Evolutionary conservation across 2,113 vertebrate species (phyloP), one percentile per base, ranked within the genome.

Genomic region (Bufo bufo): DNA sequence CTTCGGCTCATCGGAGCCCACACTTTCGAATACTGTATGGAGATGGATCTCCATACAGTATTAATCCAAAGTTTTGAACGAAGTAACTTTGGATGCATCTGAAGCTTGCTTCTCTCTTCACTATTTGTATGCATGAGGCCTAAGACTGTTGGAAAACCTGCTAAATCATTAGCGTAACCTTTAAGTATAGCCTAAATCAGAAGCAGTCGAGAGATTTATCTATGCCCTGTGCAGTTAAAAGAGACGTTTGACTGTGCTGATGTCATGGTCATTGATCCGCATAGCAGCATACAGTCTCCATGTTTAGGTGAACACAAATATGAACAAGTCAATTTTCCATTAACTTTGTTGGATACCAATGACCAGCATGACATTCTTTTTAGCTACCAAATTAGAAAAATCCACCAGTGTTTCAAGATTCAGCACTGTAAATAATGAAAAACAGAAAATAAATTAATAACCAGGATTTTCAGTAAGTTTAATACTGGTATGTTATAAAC

Each of bases 271-370:
- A 75, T 49, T 75, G 45, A 75, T 75, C 47, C 72, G 13, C 71
- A 74, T 74, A 74, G 71, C 71, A 74, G 71, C 71, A 74, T 6
- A 17, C 14, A 17, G 33, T 74, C 43, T 75, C 72, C 72, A 74
- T 49, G 16, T 74, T 47, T 10, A 50, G 47, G 14, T 19, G 20
- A 14, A 10, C 47, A 20, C 47, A 10, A 75, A 49, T 20, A 50
- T 20, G 19, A 75, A 75, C 45, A 50, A 20, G 45, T 75, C 45
- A 43, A 8, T 74, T 74, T 45, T 74, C 43, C 43, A 74, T 45
- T 74, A 74, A 74, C 71, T 74, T 74, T 74, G 71, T 47, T 74
- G 43, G 47, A 75, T 10, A 50, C 47, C 47, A 75, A 20, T 47
- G 20, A 50, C 45, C 2, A 17, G 47, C 14, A 50, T 75, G 47